Evolutionary conservation across 2,797 vertebrate species (phyloP), one percentile per base, ranked within the genome.

Genomic region (Premnoplex brunnescens): DNA sequence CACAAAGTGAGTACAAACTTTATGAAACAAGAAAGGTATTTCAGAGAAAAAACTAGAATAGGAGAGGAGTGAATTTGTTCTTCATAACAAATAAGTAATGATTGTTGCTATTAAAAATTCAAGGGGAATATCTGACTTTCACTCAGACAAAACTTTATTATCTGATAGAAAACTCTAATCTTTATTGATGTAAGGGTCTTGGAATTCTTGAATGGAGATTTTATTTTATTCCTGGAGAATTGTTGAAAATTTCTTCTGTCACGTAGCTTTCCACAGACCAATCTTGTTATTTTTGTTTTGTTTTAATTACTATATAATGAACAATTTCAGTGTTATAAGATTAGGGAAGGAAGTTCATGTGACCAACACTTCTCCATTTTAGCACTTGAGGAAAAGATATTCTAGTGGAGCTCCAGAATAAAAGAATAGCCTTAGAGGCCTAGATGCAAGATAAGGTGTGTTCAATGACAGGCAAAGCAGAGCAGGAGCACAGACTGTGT

Each of bases 161-260:
- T 91, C 93, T 96, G 62, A 66, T 85, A 89, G 51, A 85, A 85
- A 92, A 91, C 21, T 71, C 75, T 89, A 78, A 79, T n/a, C 51
- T 79, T 78, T 78, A 62, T 19, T 71, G 49, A 89, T 36, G 44
- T 92, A 78, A 94, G 64, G 22, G 67, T 81, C 10, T 62, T 74
- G 26, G 16, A 36, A 58, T 73, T 32, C 24, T 88, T 34, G 41
- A 24, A 71, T 5, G 11, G 52, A 54, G 30, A 58, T 36, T 66
- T 85, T 88, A 67, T 83, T 93, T 56, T 9, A 55, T 80, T 83
- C 58, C 91, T 79, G 17, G 17, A 34, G 24, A 81, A 55, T 20
- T 60, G 39, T 43, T 82, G 43, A 58, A 32, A 72, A 28, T 69
- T 72, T 24, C 9, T 71, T 88, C 49, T 59, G 67, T 48, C 23